These are phyloP conservation scores for Thymelicus sylvestris DNA, from an alignment of 2,888 invertebrate species.

Conservation along the genomic window DNA sequence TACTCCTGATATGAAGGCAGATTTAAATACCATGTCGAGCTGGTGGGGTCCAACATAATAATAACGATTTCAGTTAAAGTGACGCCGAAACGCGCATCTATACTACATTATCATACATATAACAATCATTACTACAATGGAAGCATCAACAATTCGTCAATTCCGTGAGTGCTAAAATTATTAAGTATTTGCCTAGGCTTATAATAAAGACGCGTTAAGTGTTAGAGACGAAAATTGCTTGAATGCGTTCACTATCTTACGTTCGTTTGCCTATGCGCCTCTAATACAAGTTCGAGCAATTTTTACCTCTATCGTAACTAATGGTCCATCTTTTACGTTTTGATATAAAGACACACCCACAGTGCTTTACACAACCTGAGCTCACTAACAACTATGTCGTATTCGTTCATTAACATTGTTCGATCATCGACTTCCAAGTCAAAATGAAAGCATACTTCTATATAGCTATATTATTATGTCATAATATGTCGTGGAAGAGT, in stretches of 20 bases:
- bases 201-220: constrained; percentile 62
- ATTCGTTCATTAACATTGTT: constrained; percentile 11
- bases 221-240: constrained; percentile 62
- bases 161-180: constrained; percentile 79
- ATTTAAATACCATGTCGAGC: constrained; percentile 15
- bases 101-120: constrained; percentile 33
- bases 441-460: constrained; percentile 46
- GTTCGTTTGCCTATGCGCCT: constrained; percentile 12
- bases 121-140: constrained; percentile 58
- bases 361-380: constrained; percentile 72
- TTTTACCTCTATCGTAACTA: constrained; percentile 57
- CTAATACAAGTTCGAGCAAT: constrained; percentile 50
- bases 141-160: constrained; percentile 80
- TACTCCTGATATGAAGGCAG: no score
- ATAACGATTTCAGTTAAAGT: constrained; percentile 33
- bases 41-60: background rate
- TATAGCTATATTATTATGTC: constrained; percentile 41
- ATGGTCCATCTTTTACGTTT: constrained; percentile 82
- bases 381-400: constrained; percentile 44
- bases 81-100: constrained; percentile 40
- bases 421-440: constrained; percentile 39
- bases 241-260: constrained; percentile 42
- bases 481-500: constrained; percentile 49
- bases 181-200: constrained; percentile 68
- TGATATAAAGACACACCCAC: constrained; percentile 74